Evolutionary conservation across 2,888 invertebrate genomes (phyloP), one percentile per base, ranked within the genome.

Genomic region (Dryococelus australis): DNA sequence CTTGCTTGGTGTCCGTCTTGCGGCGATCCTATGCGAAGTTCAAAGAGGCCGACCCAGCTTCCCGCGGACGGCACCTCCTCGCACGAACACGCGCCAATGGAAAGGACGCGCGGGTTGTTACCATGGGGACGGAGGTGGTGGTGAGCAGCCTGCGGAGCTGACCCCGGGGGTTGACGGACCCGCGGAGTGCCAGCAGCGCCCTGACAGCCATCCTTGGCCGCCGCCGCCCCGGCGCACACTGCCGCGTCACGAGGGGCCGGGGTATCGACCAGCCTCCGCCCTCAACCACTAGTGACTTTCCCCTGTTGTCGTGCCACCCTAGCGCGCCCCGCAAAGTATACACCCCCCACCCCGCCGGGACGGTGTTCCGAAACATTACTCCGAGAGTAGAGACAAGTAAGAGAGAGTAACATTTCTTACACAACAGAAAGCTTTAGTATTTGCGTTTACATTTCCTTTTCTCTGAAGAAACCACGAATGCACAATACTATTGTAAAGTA

Each of bases 141-240:
- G 35, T 65, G 26, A 79, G 78, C 78, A 81, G 83, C 27, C 85
- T 43, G 85, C 85, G 84, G 12, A 28, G 85, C 85, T 35, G 78
- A 20, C 65, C 78, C 43, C 47, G 83, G 16, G 4, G 35, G 35
- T 35, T 1, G 35, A 35, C 84, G 87, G 87, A 24, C 6, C 86
- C 86, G 65, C 0, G 86, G 78, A 26, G 35, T 24, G 79, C 86
- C 79, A 24, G 53, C 85, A 43, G 26, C 13, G 13, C 28, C 27
- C 24, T 24, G 16, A 4, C 78, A 0, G 10, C 86, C n/a, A 43
- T 78, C 24, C 35, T 20, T 35, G 53, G 86, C 86, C 79, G 86
- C 78, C 20, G 43, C 35, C 24, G 47, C 35, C 47, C 35, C 10
- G 78, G 35, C 78, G 78, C 13, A 78, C 78, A 20, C 79, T 79